Conservation (phyloP, 37 sponge, comb jelly and placozoan genomes). For the Bolinopsis microptera region DNA sequence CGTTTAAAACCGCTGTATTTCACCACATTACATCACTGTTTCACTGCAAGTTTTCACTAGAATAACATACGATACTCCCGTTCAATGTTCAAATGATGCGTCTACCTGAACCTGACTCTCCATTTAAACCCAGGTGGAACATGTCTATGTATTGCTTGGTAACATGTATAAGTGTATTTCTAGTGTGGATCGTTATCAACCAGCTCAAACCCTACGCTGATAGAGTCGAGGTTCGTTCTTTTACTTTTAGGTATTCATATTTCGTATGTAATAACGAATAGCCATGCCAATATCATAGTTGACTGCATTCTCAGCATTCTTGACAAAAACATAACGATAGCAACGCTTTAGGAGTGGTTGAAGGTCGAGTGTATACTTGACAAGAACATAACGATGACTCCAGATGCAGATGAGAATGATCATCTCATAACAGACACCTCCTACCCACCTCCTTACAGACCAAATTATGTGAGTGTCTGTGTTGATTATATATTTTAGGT, state of each 20-base stretch:
- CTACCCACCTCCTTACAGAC: slow-evolving; percentile 3
- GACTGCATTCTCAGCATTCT: too few relatives aligned
- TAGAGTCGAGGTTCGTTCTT: slow-evolving; percentile 30
- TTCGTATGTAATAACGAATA: too few relatives aligned
- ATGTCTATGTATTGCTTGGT: neutral
- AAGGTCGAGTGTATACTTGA: slow-evolving; percentile 42
- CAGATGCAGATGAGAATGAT: neutral
- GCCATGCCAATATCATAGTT: too few relatives aligned
- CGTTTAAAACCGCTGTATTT: too few relatives aligned
- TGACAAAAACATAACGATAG: too few relatives aligned
- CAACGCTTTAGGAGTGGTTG: slow-evolving; percentile 39
- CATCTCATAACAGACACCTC: neutral
- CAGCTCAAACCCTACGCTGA: slow-evolving; percentile 53
- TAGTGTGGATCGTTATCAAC: slow-evolving; percentile 36
- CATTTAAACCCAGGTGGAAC: neutral
- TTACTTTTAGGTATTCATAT: too few relatives aligned
- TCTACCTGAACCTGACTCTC: too few relatives aligned
- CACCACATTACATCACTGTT: too few relatives aligned
- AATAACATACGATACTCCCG: too few relatives aligned
- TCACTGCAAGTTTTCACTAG: too few relatives aligned
- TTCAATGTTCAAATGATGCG: too few relatives aligned
- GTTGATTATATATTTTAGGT: too few relatives aligned
- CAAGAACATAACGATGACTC: slow-evolving; percentile 41
- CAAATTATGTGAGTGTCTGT: neutral
- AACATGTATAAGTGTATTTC: neutral